Evolutionary conservation across 2,113 vertebrate genomes (phyloP).

Genomic region (Macaca nemestrina): DNA sequence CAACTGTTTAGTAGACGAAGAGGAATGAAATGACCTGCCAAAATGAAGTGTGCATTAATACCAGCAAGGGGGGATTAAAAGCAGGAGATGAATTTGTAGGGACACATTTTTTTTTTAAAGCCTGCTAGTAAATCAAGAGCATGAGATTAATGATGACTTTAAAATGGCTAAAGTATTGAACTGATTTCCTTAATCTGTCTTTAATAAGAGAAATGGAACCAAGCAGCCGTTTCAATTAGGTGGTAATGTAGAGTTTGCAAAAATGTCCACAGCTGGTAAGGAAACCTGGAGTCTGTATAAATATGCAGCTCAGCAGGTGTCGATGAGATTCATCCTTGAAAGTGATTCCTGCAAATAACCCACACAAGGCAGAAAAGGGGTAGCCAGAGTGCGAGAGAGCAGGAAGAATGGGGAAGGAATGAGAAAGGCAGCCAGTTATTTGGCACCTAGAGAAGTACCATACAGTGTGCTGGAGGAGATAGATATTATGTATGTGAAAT

Average conservation of each 20-base stretch:
- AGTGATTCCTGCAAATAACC: background rate
- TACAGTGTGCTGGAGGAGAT: background rate
- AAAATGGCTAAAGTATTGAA: slow-evolving; percentile 66
- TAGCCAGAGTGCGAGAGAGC: background rate
- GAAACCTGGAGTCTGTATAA: slow-evolving; percentile 42
- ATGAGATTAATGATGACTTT: slow-evolving; percentile 62
- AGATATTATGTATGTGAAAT: background rate
- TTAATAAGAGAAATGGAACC: slow-evolving; percentile 71
- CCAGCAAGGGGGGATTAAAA: background rate
- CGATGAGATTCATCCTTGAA: slow-evolving; percentile 39
- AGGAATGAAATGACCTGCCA: background rate
- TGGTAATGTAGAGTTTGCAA: slow-evolving; percentile 63
- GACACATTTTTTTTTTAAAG: background rate
- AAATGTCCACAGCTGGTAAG: slow-evolving; percentile 49
- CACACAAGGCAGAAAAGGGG: background rate
- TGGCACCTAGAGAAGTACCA: background rate
- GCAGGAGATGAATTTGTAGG: background rate
- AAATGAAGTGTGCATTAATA: slow-evolving; percentile 1
- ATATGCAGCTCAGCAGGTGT: slow-evolving; percentile 40
- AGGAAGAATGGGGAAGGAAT: background rate
- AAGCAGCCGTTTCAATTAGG: slow-evolving; percentile 69
- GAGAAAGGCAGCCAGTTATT: background rate
- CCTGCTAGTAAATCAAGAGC: slow-evolving; percentile 55
- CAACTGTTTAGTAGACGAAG: background rate
- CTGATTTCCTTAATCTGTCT: slow-evolving; percentile 74